These are phyloP conservation scores for Bombus difficillimus DNA, from an alignment of 1,140 invertebrate genomes.

Conservation along the genomic window DNA sequence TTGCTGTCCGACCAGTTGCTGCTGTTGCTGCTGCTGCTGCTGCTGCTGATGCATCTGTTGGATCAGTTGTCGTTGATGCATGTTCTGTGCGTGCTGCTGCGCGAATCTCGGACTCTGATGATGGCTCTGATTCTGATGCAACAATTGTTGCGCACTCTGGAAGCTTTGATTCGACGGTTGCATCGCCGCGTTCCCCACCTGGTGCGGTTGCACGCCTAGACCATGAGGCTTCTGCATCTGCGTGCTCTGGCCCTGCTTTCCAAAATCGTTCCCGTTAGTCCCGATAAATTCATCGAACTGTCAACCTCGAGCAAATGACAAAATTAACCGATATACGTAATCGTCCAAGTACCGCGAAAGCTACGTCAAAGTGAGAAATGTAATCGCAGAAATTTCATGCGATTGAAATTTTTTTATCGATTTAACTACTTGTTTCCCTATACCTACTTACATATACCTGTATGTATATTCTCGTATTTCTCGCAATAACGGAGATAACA, in stretches of 20 bases:
- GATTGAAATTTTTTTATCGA: background rate
- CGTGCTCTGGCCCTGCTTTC: conserved; percentile 45
- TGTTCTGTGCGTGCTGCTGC: conserved; percentile 79
- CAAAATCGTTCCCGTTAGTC: background rate
- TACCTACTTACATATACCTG: background rate
- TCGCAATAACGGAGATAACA: background rate
- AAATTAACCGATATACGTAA: too few species aligned
- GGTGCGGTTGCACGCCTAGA: conserved; percentile 72
- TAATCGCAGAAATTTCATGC: too few species aligned
- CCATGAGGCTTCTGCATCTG: conserved; percentile 69
- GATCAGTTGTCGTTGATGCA: conserved; percentile 82
- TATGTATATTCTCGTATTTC: background rate
- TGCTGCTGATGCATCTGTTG: conserved; percentile 86
- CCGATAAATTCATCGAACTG: too few species aligned
- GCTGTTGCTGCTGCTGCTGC: conserved; percentile 86
- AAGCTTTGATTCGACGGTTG: conserved; percentile 60
- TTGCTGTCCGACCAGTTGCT: conserved; percentile 80
- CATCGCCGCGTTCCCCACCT: conserved; percentile 49
- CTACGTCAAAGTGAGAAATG: background rate
- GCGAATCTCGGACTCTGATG: conserved; percentile 77
- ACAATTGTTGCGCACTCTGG: conserved; percentile 77
- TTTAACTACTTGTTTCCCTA: background rate
- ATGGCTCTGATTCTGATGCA: conserved; percentile 76
- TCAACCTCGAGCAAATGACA: too few species aligned
- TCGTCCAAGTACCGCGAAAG: too few species aligned